Evolutionary conservation across 2,797 vertebrate species (phyloP).

Genomic region (Hydrolagus colliei): DNA sequence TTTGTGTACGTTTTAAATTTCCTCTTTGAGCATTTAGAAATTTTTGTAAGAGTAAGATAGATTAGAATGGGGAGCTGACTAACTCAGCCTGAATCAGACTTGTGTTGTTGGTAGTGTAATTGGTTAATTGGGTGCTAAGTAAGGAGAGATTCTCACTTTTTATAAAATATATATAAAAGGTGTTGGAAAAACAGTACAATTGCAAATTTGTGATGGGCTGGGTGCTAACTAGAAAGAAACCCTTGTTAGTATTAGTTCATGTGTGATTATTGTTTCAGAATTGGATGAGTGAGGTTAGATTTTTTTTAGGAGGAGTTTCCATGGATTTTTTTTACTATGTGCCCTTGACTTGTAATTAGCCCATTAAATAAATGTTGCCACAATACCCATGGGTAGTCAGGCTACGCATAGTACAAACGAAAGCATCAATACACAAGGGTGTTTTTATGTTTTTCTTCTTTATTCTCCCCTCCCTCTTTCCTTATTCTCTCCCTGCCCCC

Average conservation of each 20-base stretch:
- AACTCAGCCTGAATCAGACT: too few species aligned
- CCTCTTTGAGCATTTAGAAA: too few species aligned
- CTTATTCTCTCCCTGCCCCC: not conserved
- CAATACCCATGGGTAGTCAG: slow-evolving; percentile 41
- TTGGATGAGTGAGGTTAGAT: slow-evolving; percentile 35
- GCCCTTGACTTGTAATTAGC: slow-evolving; percentile 67
- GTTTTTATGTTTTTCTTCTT: not conserved
- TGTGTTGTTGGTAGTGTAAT: too few species aligned
- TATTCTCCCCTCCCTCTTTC: not conserved
- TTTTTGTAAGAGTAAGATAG: too few species aligned
- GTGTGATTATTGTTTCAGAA: slow-evolving; percentile 36
- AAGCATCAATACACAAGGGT: not conserved
- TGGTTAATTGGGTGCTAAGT: too few species aligned
- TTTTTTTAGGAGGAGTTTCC: slow-evolving; percentile 43
- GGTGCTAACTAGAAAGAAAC: not conserved
- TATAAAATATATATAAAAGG: not conserved
- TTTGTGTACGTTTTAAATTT: too few species aligned
- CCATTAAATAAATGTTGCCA: slow-evolving; percentile 53
- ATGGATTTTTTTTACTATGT: slow-evolving; percentile 46
- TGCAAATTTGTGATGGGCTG: not conserved
- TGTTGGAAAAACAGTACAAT: not conserved
- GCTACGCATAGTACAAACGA: slow-evolving; percentile 36
- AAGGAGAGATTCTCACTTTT: not conserved
- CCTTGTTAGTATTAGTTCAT: slow-evolving; percentile 32
- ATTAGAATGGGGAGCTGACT: too few species aligned